Evolutionary conservation across 2,888 invertebrate genomes (phyloP).

Genomic region (Scaptomyza cyrtandrae): DNA sequence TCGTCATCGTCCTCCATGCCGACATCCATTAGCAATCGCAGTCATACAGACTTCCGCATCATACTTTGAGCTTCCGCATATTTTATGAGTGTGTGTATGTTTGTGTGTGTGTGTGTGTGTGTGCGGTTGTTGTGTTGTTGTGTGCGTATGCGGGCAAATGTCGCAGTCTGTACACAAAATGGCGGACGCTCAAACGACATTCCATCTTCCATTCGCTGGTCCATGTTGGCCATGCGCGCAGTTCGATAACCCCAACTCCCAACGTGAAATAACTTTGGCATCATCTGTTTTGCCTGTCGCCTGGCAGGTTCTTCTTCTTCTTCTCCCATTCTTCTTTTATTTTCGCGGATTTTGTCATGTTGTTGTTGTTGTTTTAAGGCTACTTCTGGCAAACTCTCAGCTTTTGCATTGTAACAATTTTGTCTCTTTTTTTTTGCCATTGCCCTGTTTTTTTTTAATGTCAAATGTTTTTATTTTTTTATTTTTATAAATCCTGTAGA

Average conservation of each 20-base stretch:
- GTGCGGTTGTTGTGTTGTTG: constrained; percentile 16
- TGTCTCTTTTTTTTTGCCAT: constrained; percentile 26
- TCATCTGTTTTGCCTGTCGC: constrained; percentile 51
- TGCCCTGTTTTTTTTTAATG: constrained; percentile 25
- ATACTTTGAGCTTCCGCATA: constrained; percentile 81
- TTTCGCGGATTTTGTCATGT: constrained; percentile 42
- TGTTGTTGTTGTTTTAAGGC: constrained; percentile 44
- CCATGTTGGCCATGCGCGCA: constrained; percentile 70
- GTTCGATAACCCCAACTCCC: constrained; percentile 36
- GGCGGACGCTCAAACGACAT: constrained; percentile 65
- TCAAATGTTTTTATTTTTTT: constrained; percentile 19
- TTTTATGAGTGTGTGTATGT: constrained; percentile 54
- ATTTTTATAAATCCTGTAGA: constrained; percentile 19
- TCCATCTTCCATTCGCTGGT: constrained; percentile 28
- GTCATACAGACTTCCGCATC: constrained; percentile 81
- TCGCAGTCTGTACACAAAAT: constrained; percentile 69
- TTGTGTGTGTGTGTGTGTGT: constrained; percentile 25
- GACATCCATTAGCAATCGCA: constrained; percentile 82
- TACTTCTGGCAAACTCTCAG: constrained; percentile 22
- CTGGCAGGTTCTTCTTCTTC: constrained; percentile 11
- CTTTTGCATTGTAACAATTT: constrained; percentile 43
- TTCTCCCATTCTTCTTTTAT: constrained; percentile 32
- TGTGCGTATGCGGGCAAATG: constrained; percentile 55
- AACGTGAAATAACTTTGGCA: constrained; percentile 26
- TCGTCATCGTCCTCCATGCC: constrained; percentile 45